Percentiles rank a stretch among this genome's conserved stretches.
Conservation (phyloP, 1,140 invertebrate genomes). For the Zaprionus camerounensis region DNA sequence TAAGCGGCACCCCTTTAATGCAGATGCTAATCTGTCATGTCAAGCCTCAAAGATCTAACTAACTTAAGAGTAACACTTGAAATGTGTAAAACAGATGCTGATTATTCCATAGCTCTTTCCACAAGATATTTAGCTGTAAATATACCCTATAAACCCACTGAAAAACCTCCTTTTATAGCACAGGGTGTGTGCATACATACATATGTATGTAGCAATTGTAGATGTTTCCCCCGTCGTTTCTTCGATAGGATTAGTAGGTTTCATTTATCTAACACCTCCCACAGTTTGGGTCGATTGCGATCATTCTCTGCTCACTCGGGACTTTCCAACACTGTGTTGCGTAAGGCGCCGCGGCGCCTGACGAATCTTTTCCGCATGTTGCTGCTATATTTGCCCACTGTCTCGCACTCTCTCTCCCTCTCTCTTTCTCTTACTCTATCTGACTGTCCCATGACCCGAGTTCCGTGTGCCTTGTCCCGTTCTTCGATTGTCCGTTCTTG, state of each 20-base stretch:
- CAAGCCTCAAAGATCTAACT: too few species aligned
- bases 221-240: not conserved
- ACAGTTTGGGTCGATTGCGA: not conserved
- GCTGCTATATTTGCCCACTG: too few species aligned
- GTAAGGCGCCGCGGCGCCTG: constrained; percentile 38
- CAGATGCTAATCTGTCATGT: too few species aligned
- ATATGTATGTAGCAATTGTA: not conserved
- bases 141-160: not conserved
- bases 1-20: too few species aligned
- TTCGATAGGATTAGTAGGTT: not conserved
- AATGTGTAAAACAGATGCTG: too few species aligned
- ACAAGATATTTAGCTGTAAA: too few species aligned
- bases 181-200: not conserved
- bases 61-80: too few species aligned
- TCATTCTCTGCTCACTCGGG: not conserved
- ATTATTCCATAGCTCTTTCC: too few species aligned
- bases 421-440: not conserved
- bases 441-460: not conserved
- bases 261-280: not conserved
- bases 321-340: constrained; percentile 23
- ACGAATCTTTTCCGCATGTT: constrained; percentile 22
- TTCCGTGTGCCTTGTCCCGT: not conserved
- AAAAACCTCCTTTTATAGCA: constrained; percentile 8
- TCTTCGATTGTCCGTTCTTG: constrained; percentile 14
- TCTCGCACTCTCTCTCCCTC: too few species aligned